Percentiles rank a stretch among this genome's conserved stretches.
Evolutionary conservation across 2,888 invertebrate species (phyloP).

Genomic region (Andrena praecox): DNA sequence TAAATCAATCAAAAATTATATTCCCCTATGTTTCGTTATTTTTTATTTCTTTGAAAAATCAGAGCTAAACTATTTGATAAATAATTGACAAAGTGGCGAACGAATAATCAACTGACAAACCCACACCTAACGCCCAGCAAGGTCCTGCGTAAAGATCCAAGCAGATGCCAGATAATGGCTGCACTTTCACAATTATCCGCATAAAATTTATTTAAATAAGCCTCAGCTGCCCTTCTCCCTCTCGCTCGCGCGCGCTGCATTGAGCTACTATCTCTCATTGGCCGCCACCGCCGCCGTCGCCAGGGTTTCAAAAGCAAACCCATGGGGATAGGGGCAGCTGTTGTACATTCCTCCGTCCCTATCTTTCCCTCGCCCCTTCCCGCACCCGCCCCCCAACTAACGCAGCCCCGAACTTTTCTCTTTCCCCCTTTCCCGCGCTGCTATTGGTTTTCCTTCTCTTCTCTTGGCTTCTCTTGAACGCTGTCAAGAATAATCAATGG

Average conservation of each 20-base stretch:
- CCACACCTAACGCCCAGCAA: neutral
- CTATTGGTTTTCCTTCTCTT: constrained; percentile 43
- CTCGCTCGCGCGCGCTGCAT: constrained; percentile 48
- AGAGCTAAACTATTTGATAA: neutral
- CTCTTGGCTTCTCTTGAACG: constrained; percentile 39
- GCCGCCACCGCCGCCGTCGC: constrained; percentile 55
- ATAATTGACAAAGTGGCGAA: neutral
- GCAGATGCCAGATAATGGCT: neutral
- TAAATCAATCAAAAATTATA: too few relatives aligned
- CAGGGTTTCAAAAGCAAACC: constrained; percentile 77
- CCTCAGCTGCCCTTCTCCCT: constrained; percentile 30
- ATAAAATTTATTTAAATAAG: constrained; percentile 31
- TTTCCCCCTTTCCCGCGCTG: constrained; percentile 8
- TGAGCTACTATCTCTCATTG: constrained; percentile 75
- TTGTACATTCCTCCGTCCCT: constrained; percentile 76
- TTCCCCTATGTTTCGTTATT: too few relatives aligned
- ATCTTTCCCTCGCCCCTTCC: constrained; percentile 51
- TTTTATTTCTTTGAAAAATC: neutral
- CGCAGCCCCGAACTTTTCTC: constrained; percentile 35
- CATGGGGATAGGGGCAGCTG: constrained; percentile 79
- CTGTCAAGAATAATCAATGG: constrained; percentile 38
- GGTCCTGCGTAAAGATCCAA: neutral
- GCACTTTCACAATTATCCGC: constrained; percentile 4
- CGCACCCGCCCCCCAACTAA: constrained; percentile 15
- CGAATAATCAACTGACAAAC: neutral